Evolutionary conservation across 2,888 invertebrate genomes (phyloP).

Genomic region (Acronicta psi): DNA sequence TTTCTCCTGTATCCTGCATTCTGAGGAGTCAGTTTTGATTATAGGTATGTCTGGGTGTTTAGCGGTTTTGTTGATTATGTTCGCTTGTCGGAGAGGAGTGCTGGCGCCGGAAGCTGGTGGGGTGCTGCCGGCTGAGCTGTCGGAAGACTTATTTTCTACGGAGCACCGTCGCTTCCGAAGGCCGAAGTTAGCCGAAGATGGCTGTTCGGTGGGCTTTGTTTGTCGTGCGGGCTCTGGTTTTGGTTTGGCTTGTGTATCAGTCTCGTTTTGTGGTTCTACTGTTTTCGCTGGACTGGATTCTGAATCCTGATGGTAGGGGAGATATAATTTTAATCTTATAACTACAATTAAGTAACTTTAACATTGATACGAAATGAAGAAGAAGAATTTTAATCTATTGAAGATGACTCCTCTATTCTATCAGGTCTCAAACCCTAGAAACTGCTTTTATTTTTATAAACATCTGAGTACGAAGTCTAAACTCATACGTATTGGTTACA

Average conservation of each 20-base stretch:
- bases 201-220: constrained; percentile 70
- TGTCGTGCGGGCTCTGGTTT: constrained; percentile 77
- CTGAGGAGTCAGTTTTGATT: constrained; percentile 82
- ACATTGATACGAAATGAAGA: too few relatives aligned
- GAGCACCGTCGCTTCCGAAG: constrained; percentile 90
- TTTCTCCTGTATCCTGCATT: constrained; percentile 77
- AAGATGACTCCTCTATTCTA: too few relatives aligned
- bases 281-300: constrained; percentile 78
- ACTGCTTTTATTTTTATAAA: too few relatives aligned
- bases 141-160: constrained; percentile 89
- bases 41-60: constrained; percentile 84
- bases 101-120: constrained; percentile 89
- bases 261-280: constrained; percentile 75
- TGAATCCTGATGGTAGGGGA: constrained; percentile 68
- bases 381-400: too few relatives aligned
- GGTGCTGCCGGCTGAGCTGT: constrained; percentile 89
- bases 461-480: too few relatives aligned
- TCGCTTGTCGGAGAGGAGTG: constrained; percentile 85
- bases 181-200: constrained; percentile 82
- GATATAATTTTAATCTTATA: too few relatives aligned
- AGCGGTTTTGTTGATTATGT: constrained; percentile 69
- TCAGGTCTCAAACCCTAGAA: too few relatives aligned
- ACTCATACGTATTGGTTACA: too few relatives aligned
- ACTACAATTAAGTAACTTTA: too few relatives aligned
- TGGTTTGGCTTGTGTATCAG: constrained; percentile 80